Evolutionary conservation across 2,888 invertebrate genomes (phyloP), one percentile per base, ranked within the genome.

Genomic region (Sialis lutaria): DNA sequence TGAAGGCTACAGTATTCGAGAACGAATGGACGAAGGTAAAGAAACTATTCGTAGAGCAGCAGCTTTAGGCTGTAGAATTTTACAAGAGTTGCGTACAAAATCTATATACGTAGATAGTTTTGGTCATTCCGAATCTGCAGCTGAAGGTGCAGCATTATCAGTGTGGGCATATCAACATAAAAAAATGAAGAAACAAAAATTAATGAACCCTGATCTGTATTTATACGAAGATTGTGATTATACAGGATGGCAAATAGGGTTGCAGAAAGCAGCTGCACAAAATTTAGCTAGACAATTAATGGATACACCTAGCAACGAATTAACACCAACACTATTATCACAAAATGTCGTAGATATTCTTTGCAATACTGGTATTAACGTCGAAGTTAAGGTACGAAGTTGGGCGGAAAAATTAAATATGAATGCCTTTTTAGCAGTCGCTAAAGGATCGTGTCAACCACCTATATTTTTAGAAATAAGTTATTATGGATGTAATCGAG

Each of bases 351-450:
- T 74, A 0, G 74, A 76, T 52, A 65, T 67, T n/a, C 54, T 70
- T 10, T 66, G 67, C 53, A 65, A 65, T 52, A 64, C 67, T 32
- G 73, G 76, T 45, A 74, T 79, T 12, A 75, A 77, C 55, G 77
- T 80, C 6, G 72, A 73, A 55, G 73, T 75, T 6, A 75, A 73
- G 58, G 80, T 82, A 35, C 68, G 75, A 53, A 77, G 77, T 7
- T 89, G 88, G 88, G 82, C 82, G 0, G 77, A 82, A 56, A 73
- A 73, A 31, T 79, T 79, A 61, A 79, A 80, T 51, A 88, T 89
- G 88, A 76, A 80, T 51, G 78, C 84, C 0, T 86, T 86, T 59
- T 68, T 87, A 12, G 76, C 84, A 0, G 79, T 86, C 1, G 73
- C 83, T 1, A 74, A 76, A 57, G 88, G 88, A 1, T 86, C 87